Conservation (phyloP, 2,113 vertebrate genomes). For the Falcunculus frontatus region DNA sequence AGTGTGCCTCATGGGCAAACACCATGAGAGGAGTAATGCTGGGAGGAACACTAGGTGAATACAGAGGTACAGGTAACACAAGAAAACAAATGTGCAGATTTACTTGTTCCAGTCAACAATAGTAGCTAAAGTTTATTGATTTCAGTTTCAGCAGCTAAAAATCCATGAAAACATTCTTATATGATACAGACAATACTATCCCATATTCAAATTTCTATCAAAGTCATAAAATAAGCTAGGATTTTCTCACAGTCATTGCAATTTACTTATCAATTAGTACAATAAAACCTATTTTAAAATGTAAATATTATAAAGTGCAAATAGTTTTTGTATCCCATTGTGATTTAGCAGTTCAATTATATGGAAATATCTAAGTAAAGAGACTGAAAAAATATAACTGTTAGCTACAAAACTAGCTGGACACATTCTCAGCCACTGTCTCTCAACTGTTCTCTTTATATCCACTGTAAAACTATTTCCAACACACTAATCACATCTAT, state of each 20-base stretch:
- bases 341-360: not conserved
- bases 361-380: not conserved
- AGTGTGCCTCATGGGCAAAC: not conserved
- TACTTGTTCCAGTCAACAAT: slow-evolving; percentile 30
- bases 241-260: slow-evolving; percentile 5
- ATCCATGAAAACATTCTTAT: slow-evolving; percentile 48
- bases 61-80: not conserved
- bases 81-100: slow-evolving; percentile 45
- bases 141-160: slow-evolving; percentile 55
- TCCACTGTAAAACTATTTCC: slow-evolving; percentile 21
- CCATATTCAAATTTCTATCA: not conserved
- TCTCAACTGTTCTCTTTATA: slow-evolving; percentile 40
- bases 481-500: slow-evolving; percentile 44
- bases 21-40: not conserved
- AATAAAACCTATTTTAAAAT: slow-evolving; percentile 11
- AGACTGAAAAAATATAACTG: not conserved
- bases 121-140: slow-evolving; percentile 54
- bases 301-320: not conserved
- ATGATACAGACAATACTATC: slow-evolving; percentile 49
- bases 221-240: not conserved
- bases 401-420: slow-evolving; percentile 35
- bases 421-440: slow-evolving; percentile 19
- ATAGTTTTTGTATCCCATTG: not conserved
- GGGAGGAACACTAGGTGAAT: not conserved
- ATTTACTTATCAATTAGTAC: slow-evolving; percentile 16